Evolutionary conservation across 2,797 vertebrate species (phyloP).

Genomic region (Diglossa cyanea): DNA sequence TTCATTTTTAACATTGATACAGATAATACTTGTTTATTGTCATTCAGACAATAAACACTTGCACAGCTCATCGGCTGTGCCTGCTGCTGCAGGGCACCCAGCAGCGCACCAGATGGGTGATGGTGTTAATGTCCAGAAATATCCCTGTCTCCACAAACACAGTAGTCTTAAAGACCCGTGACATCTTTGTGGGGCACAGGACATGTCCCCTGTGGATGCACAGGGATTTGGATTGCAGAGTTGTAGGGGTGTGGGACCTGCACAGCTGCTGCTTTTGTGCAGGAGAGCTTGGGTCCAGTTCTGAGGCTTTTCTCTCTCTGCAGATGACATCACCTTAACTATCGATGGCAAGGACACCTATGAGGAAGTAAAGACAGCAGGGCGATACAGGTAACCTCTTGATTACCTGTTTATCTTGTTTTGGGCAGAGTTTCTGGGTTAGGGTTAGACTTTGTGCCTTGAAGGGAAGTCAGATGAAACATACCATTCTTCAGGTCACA

Average conservation of each 20-base stretch:
- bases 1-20: not conserved
- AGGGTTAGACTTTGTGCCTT: not conserved
- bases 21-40: not conserved
- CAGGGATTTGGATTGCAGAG: not conserved
- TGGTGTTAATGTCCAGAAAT: not conserved
- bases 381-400: conserved; percentile 87
- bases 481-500: not conserved
- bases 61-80: fast-evolving
- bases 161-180: not conserved
- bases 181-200: not conserved
- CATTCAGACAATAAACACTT: not conserved
- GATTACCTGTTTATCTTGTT: not conserved
- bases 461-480: not conserved
- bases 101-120: not conserved
- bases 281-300: not conserved
- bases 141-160: not conserved
- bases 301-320: not conserved
- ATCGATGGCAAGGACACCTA: conserved; percentile 94
- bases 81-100: not conserved
- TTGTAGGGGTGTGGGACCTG: not conserved
- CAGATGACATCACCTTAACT: conserved; percentile 94
- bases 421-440: not conserved
- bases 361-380: conserved; percentile 92
- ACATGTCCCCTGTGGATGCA: fast-evolving
- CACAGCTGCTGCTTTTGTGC: not conserved